phyloP scores from a whole-genome alignment of 2,888 invertebrate genomes.

The Bruchidius siliquastri region DNA sequence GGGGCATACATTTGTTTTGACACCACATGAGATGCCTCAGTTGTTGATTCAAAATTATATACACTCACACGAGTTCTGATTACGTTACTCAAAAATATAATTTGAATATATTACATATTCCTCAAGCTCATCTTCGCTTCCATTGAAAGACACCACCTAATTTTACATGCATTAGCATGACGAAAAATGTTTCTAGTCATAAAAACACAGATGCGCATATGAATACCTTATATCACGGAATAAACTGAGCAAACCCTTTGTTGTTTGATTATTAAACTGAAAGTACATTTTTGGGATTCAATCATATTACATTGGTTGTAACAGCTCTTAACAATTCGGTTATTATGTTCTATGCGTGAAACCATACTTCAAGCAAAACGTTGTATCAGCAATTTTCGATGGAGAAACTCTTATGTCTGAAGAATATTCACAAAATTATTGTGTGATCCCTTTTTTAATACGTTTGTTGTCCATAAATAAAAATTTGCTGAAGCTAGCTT shows the following conservation, averaged over 20 bases:
- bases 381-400: background rate
- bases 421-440: too few species aligned
- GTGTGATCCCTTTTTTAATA: too few species aligned
- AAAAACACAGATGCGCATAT: conserved; percentile 1
- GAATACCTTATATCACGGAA: background rate
- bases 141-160: background rate
- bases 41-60: too few species aligned
- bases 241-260: background rate
- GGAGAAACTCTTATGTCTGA: too few species aligned
- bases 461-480: too few species aligned
- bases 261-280: background rate
- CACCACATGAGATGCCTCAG: too few species aligned
- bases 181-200: conserved; percentile 1
- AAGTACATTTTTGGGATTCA: background rate
- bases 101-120: background rate
- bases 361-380: background rate
- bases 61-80: too few species aligned
- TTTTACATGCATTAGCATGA: background rate
- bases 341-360: background rate
- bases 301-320: background rate
- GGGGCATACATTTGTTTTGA: too few species aligned
- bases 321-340: too few species aligned
- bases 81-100: too few species aligned
- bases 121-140: background rate
- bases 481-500: too few species aligned